Evolutionary conservation across 2,113 vertebrate species (phyloP), one percentile per base, ranked within the genome.

Genomic region (Girardinichthys multiradiatus): DNA sequence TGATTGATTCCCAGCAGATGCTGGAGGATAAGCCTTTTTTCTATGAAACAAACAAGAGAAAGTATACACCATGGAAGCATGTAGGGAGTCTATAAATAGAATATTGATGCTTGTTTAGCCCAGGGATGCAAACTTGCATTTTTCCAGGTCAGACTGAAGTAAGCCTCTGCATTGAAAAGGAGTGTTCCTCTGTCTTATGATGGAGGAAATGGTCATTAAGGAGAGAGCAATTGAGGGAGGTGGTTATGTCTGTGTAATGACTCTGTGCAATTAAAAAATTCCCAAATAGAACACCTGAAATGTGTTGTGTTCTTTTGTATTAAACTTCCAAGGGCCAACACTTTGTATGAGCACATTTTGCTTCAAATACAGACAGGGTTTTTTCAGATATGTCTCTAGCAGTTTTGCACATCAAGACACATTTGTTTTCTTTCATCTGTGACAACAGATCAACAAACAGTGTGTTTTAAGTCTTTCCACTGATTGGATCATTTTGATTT

Each of bases 11-110:
- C 77, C 76, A 83, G 74, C 74, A 86, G 81, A 65, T 90, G 79
- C 64, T 74, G 77, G 69, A 86, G 85, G 80, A 85, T 86, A 70
- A 70, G 78, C 76, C 72, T 70, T 71, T 80, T 45, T 77, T 91
- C 74, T 67, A 64, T 59, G 65, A 91, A 90, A 91, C 92, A 91
- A 92, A 92, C 90, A 92, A 93, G 77, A 76, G 86, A 87, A 92
- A 92, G 93, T 88, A 88, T 86, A 87, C 91, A 90, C 71, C 79
- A 81, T 71, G 54, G 84, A 89, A 89, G 81, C 76, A 19, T 90
- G 84, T 76, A 83, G 76, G 19, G 42, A 15, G 27, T 60, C 91
- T 92, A 94, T 90, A 91, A 93, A 94, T 95, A 94, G 92, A 84
- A 81, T 82, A 68, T 63, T 30, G 19, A 31, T 65, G 76, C 30